phyloP scores from a whole-genome alignment of 1,140 invertebrate genomes.

The Vollenhovia emeryi region DNA sequence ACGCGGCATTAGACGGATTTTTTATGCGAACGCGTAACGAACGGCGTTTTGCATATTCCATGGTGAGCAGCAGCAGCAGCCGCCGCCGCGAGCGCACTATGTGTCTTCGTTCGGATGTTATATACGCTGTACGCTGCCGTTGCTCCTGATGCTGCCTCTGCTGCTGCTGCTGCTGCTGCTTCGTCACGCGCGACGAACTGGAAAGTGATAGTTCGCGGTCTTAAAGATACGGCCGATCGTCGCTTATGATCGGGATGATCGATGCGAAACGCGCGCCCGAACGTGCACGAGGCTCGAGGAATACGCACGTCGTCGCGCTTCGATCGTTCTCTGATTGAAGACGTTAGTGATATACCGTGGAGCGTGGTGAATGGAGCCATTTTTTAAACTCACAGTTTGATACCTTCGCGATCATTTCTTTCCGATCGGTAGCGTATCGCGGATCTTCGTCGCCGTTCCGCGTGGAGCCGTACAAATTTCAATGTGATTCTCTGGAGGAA shows the following conservation, averaged over 20 bases:
- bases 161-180: constrained; percentile 12
- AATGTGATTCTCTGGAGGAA: not conserved
- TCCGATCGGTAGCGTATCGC: not conserved
- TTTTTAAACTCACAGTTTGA: not conserved
- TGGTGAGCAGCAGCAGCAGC: constrained; percentile 53
- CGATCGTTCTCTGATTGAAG: constrained; percentile 32
- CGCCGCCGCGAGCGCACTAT: constrained; percentile 13
- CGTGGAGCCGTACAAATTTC: constrained; percentile 6
- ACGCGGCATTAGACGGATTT: constrained; percentile 67
- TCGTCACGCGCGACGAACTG: constrained; percentile 80
- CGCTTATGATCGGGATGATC: constrained; percentile 49
- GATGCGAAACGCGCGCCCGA: constrained; percentile 36
- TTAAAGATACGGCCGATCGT: constrained; percentile 28
- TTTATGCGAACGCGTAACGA: constrained; percentile 75
- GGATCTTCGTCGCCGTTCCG: not conserved
- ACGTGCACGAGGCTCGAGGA: not conserved
- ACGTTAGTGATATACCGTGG: constrained; percentile 19
- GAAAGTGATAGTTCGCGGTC: constrained; percentile 78
- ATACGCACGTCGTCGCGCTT: constrained; percentile 41
- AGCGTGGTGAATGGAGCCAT: constrained; percentile 11
- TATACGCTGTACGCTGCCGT: constrained; percentile 23
- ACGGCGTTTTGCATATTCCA: constrained; percentile 78
- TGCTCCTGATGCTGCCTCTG: not conserved
- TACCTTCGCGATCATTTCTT: not conserved
- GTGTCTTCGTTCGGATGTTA: constrained; percentile 46